Evolutionary conservation across 2,888 invertebrate genomes (phyloP).

Genomic region (Thalpophila matura): DNA sequence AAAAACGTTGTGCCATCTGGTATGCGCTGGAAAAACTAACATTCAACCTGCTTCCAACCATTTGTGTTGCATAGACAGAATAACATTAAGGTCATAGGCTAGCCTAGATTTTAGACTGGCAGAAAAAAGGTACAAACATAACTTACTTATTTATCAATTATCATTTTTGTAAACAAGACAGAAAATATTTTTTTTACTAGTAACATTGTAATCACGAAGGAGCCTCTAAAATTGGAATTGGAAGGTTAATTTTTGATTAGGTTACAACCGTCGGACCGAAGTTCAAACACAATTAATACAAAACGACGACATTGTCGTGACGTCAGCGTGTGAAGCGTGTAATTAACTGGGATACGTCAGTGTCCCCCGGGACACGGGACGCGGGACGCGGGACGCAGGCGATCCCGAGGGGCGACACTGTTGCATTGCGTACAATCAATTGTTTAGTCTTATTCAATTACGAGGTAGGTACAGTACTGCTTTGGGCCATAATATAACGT

Average conservation of each 20-base stretch:
- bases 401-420: conserved; percentile 52
- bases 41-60: neutral
- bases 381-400: conserved; percentile 29
- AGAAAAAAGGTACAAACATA: conserved; percentile 19
- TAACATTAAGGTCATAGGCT: conserved; percentile 43
- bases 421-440: conserved; percentile 60
- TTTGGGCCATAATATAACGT: conserved; percentile 8
- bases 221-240: neutral
- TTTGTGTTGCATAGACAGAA: neutral
- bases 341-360: conserved; percentile 65
- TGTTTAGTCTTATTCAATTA: conserved; percentile 60
- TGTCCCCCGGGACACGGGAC: conserved; percentile 28
- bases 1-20: conserved; percentile 41
- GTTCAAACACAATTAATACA: conserved; percentile 62
- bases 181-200: no score
- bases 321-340: conserved; percentile 67
- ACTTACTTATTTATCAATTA: conserved; percentile 28
- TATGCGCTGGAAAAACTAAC: conserved; percentile 20
- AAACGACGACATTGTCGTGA: conserved; percentile 61
- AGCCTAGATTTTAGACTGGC: conserved; percentile 30
- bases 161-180: conserved; percentile 6
- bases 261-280: conserved; percentile 22
- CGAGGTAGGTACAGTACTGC: conserved; percentile 32
- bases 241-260: conserved; percentile 34
- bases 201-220: no score